Percentiles rank a stretch among this genome's conserved stretches.
Conservation (phyloP, 2,113 vertebrate species). For the Cinclus mexicanus region DNA sequence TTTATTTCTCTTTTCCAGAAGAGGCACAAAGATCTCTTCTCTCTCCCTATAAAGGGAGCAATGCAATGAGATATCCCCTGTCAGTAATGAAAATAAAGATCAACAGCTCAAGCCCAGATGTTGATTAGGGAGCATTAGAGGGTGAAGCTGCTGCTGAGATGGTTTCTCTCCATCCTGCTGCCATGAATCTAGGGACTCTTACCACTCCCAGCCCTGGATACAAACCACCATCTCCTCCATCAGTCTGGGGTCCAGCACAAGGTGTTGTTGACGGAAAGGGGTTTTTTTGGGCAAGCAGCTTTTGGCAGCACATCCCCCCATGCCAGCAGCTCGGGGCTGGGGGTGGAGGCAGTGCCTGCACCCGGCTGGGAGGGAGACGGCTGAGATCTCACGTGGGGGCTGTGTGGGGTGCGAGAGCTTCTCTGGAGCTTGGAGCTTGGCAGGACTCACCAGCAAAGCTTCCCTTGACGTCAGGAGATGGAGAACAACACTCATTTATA, state of each 20-base stretch:
- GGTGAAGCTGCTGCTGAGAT: background rate
- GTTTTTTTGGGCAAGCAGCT: background rate
- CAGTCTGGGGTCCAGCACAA: fast-evolving
- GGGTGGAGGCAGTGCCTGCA: background rate
- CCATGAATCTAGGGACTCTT: fast-evolving
- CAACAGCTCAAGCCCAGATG: background rate
- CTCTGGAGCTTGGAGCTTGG: background rate
- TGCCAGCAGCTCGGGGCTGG: background rate
- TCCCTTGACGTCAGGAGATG: conserved; percentile 44
- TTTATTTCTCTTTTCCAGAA: background rate
- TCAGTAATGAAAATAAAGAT: background rate
- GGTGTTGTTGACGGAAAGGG: background rate
- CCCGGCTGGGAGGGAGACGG: conserved; percentile 8
- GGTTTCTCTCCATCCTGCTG: background rate
- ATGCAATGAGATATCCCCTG: background rate
- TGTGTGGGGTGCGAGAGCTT: conserved; percentile 28
- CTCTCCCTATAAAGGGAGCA: background rate
- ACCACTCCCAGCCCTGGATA: background rate
- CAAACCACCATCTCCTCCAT: background rate
- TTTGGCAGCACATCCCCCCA: background rate
- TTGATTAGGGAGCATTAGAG: background rate
- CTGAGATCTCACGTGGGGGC: conserved; percentile 51
- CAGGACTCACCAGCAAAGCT: background rate
- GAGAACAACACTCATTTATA: conserved; percentile 55
- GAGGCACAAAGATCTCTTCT: background rate